Conservation (phyloP, 2,797 vertebrate species). For the Amazona ochrocephala region DNA sequence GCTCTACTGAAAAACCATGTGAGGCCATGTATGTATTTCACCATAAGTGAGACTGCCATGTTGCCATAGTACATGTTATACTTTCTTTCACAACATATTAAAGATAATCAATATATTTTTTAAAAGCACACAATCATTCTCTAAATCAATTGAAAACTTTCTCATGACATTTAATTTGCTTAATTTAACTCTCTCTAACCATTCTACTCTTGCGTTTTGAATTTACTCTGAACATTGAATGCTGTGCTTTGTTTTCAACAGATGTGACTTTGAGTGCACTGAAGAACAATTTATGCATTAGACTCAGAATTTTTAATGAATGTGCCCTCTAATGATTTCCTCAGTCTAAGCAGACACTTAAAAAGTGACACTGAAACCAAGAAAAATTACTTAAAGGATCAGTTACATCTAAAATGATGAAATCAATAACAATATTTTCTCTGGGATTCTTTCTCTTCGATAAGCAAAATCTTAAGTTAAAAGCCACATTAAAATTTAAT, state of each 20-base stretch:
- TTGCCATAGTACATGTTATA: background rate
- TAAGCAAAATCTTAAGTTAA: constrained; percentile 89
- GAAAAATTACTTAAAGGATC: constrained; percentile 93
- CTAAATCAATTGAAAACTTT: constrained; percentile 83
- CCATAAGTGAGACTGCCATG: background rate
- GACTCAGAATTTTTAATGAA: constrained; percentile 85
- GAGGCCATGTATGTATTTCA: background rate
- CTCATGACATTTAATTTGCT: constrained; percentile 86
- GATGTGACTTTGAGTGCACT: constrained; percentile 82
- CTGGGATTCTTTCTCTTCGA: constrained; percentile 84
- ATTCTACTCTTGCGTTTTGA: constrained; percentile 74
- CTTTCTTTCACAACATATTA: constrained; percentile 48
- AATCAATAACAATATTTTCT: constrained; percentile 99
- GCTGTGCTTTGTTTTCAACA: constrained; percentile 82
- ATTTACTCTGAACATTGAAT: constrained; percentile 76
- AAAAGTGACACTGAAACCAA: constrained; percentile 83
- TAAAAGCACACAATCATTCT: constrained; percentile 54
- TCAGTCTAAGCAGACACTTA: constrained; percentile 81
- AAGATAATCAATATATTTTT: constrained; percentile 77
- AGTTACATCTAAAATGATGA: constrained; percentile 91
- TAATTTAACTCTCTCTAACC: constrained; percentile 76
- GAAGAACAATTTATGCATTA: constrained; percentile 84
- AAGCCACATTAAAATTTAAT: constrained; percentile 94
- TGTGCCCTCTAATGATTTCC: constrained; percentile 75
- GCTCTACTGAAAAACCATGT: background rate